Conservation (phyloP, 2,113 vertebrate genomes). For the Heptranchias perlo region DNA sequence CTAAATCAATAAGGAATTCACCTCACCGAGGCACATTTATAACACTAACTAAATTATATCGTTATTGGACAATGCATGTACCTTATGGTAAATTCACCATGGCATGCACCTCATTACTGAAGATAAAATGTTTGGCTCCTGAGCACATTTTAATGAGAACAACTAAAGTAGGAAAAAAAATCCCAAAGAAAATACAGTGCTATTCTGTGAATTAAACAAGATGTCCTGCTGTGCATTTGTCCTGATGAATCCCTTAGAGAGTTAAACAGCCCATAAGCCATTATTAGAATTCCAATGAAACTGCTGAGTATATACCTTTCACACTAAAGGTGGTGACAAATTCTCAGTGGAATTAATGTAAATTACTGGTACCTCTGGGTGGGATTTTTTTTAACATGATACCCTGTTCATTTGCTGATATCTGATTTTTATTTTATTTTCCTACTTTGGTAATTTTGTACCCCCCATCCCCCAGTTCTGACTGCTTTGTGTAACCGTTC, state of each 20-base stretch:
- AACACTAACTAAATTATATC: not conserved
- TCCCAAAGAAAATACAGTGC: not conserved
- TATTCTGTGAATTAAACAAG: not conserved
- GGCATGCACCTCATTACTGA: not conserved
- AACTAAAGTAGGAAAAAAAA: not conserved
- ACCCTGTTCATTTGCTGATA: not conserved
- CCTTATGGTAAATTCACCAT: not conserved
- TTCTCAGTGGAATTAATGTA: not conserved
- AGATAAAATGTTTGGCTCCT: not conserved
- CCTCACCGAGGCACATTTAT: not conserved
- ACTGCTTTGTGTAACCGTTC: not conserved
- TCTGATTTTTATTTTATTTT: not conserved
- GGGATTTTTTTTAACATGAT: not conserved
- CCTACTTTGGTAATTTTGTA: not conserved
- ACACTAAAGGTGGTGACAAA: not conserved
- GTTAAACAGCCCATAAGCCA: not conserved
- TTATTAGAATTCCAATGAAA: not conserved
- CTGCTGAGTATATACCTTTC: not conserved
- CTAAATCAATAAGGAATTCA: slow-evolving; percentile 9
- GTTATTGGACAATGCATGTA: not conserved
- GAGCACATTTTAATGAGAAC: not conserved
- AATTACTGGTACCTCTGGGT: not conserved
- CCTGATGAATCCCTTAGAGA: not conserved
- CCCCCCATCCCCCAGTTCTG: not conserved
- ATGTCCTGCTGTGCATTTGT: not conserved